Percentiles rank a stretch among this genome's conserved stretches.
These are phyloP conservation scores for Drosophila neutralis DNA, from an alignment of 2,888 invertebrate species.

Conservation along the genomic window DNA sequence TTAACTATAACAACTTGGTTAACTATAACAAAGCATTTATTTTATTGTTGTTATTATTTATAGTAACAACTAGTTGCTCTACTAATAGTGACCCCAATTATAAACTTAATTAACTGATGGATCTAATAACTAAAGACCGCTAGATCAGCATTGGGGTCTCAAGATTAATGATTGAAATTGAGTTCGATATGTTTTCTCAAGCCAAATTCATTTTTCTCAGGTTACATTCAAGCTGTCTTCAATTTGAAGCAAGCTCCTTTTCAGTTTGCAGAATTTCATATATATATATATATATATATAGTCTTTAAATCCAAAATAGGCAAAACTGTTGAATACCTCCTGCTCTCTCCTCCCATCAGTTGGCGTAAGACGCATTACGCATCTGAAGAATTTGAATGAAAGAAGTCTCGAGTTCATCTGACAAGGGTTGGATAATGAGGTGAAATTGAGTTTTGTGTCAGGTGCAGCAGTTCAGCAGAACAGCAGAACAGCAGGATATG, in stretches of 20 bases:
- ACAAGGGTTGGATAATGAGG: slow-evolving; percentile 9
- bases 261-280: not conserved
- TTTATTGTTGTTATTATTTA: not conserved
- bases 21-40: not conserved
- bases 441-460: slow-evolving; percentile 12
- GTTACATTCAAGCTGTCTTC: not conserved
- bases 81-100: not conserved
- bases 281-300: not conserved
- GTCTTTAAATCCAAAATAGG: not conserved
- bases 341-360: fast-evolving
- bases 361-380: not conserved
- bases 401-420: not conserved
- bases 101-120: not conserved
- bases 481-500: not conserved
- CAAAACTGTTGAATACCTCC: not conserved
- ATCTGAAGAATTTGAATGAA: not conserved
- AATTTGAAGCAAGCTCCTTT: not conserved
- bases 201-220: not conserved
- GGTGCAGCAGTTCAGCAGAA: not conserved
- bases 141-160: not conserved
- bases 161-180: not conserved
- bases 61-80: not conserved
- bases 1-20: not conserved
- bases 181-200: not conserved
- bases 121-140: not conserved